A percentile compares a stretch with the other conserved stretches of the same genome.
Evolutionary conservation across 2,797 vertebrate genomes (phyloP).

Genomic region (Notoglanidium macrostoma): DNA sequence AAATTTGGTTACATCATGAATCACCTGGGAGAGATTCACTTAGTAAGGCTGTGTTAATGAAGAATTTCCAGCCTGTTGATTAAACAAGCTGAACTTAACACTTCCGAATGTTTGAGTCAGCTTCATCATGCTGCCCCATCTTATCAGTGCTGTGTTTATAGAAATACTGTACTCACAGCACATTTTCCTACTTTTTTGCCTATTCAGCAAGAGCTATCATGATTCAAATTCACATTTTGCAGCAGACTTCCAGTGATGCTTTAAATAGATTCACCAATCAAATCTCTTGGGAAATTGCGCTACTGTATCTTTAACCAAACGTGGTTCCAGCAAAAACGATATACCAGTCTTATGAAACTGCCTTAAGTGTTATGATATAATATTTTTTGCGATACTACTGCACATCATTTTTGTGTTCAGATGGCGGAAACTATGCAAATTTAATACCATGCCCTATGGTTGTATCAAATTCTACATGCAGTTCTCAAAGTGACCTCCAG

Average conservation of each 20-base stretch:
- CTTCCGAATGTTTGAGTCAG: conserved; percentile 9
- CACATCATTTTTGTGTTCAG: too few relatives aligned
- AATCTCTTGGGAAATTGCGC: conserved; percentile 20
- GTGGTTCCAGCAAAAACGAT: not conserved
- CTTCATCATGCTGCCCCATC: conserved; percentile 18
- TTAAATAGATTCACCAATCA: conserved; percentile 24
- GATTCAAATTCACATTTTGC: conserved; percentile 1
- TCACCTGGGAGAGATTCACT: conserved; percentile 9
- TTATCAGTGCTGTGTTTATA: conserved; percentile 24
- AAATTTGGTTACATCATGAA: conserved; percentile 60
- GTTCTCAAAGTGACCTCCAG: not conserved
- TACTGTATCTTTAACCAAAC: conserved; percentile 7
- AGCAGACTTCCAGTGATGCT: conserved; percentile 15
- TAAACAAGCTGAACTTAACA: conserved; percentile 23
- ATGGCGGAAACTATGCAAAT: not conserved
- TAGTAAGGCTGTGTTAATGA: conserved; percentile 4
- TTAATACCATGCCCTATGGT: not conserved
- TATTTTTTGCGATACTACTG: not conserved
- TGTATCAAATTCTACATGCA: not conserved
- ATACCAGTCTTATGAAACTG: not conserved
- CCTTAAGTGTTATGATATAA: not conserved
- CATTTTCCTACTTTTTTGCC: conserved; percentile 26
- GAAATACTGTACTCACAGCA: conserved; percentile 21
- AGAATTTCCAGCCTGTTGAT: conserved; percentile 29
- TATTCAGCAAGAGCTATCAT: conserved; percentile 30